These are phyloP conservation scores for Picathartes gymnocephalus DNA, from an alignment of 2,113 vertebrate genomes.

Conservation along the genomic window DNA sequence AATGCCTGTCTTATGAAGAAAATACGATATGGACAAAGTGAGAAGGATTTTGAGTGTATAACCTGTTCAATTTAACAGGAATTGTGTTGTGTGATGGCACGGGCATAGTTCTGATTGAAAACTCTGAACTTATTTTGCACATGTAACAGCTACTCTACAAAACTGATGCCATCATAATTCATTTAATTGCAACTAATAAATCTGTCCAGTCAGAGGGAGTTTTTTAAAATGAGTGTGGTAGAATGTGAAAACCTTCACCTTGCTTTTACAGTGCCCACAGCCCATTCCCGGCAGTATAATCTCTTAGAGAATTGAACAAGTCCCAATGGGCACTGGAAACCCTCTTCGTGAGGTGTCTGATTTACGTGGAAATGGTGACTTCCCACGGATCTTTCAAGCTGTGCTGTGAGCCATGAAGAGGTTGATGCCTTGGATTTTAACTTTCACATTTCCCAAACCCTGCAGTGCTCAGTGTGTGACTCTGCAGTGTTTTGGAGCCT, in stretches of 20 bases:
- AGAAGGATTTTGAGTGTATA: not conserved
- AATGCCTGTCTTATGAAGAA: not conserved
- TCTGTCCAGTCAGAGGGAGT: not conserved
- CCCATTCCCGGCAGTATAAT: not conserved
- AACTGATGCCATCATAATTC: not conserved
- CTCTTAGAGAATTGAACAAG: not conserved
- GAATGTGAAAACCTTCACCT: not conserved
- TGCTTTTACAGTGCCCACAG: not conserved
- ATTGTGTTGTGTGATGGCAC: not conserved
- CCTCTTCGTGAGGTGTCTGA: not conserved
- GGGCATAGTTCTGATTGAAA: not conserved
- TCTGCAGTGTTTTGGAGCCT: too few species aligned
- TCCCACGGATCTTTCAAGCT: not conserved
- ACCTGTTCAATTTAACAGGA: not conserved
- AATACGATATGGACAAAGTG: not conserved
- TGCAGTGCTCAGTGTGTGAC: too few species aligned
- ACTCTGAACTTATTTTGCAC: not conserved
- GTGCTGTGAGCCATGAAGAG: not conserved
- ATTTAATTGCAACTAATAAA: not conserved
- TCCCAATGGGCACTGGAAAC: not conserved
- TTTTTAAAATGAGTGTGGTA: not conserved
- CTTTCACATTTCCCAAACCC: too few species aligned
- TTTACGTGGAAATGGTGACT: not conserved
- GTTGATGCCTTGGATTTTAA: too few species aligned
- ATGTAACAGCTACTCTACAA: not conserved